These are phyloP conservation scores for Argya squamiceps DNA, from an alignment of 2,797 vertebrate genomes.

Conservation along the genomic window DNA sequence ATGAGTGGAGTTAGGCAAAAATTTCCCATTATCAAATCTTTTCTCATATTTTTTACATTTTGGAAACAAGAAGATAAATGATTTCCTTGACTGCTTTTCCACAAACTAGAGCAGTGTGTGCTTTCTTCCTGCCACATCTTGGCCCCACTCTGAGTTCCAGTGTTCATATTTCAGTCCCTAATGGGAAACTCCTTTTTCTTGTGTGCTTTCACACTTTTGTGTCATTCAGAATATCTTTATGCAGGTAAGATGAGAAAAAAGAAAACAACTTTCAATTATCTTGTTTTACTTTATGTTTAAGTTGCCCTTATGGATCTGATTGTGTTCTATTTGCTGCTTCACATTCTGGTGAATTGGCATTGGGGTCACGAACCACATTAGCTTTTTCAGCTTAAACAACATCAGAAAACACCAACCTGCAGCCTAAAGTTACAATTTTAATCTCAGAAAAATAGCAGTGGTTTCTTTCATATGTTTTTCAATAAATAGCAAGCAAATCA, in stretches of 20 bases:
- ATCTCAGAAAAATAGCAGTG: neutral
- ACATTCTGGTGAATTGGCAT: neutral
- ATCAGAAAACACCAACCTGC: neutral
- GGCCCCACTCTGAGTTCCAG: neutral
- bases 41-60: fast-evolving
- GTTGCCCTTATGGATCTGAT: neutral
- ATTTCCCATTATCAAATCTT: neutral
- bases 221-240: neutral
- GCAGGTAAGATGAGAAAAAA: neutral
- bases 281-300: neutral
- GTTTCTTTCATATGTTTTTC: neutral
- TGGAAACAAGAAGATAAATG: neutral
- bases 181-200: neutral
- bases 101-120: neutral
- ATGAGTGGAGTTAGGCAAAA: neutral
- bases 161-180: neutral
- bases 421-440: neutral
- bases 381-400: neutral
- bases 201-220: neutral
- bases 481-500: neutral
- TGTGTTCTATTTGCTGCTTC: neutral
- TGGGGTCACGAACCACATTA: neutral
- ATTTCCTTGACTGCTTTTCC: neutral
- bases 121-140: neutral
- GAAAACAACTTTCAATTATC: neutral